These are phyloP conservation scores for Delphinus delphis DNA, from an alignment of 2,113 vertebrate genomes.

Conservation along the genomic window DNA sequence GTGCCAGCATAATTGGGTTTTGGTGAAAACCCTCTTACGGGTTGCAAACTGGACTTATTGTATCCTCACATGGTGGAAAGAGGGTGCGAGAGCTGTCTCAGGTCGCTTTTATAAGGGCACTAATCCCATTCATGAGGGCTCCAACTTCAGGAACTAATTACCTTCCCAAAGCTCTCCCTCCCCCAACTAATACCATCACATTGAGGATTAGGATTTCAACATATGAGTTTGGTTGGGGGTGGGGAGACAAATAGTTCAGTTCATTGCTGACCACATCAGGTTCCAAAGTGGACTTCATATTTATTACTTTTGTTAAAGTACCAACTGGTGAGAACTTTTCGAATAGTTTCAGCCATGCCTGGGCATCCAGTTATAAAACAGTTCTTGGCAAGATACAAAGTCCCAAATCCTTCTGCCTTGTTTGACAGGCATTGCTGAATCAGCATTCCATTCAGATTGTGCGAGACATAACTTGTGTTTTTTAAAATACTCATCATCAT, in stretches of 20 bases:
- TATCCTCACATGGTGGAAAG: not conserved
- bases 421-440: not conserved
- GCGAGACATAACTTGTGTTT: constrained; percentile 11
- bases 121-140: not conserved
- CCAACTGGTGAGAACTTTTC: not conserved
- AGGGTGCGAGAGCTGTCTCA: not conserved
- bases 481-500: not conserved
- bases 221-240: not conserved
- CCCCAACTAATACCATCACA: not conserved
- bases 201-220: not conserved
- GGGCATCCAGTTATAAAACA: not conserved
- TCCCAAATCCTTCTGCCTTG: not conserved
- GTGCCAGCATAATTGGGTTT: not conserved
- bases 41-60: not conserved
- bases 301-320: not conserved
- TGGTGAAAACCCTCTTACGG: not conserved
- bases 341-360: not conserved
- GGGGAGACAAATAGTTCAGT: not conserved
- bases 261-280: not conserved
- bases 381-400: not conserved
- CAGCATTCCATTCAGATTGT: constrained; percentile 40
- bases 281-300: not conserved
- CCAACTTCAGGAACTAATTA: not conserved
- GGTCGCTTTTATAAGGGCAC: not conserved
- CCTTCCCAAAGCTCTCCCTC: not conserved